Conservation (phyloP, 2,113 vertebrate species). For the Ceratotherium simum region DNA sequence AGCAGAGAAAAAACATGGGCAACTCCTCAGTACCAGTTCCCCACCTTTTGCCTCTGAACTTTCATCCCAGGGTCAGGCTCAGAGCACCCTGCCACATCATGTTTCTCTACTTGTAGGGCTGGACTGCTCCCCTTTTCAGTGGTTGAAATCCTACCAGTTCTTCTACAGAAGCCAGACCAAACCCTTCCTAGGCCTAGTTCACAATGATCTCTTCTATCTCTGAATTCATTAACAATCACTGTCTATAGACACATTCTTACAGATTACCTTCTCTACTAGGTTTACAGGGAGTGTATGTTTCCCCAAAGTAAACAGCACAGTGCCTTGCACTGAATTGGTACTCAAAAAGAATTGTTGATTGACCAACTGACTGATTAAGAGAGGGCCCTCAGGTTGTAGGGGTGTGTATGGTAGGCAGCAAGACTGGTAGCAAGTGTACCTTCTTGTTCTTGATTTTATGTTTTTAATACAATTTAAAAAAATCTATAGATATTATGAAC, state of each 20-base stretch:
- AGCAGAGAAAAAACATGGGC: neutral
- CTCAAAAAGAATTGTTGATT: neutral
- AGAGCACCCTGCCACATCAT: accelerated
- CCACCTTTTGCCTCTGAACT: neutral
- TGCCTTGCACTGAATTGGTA: neutral
- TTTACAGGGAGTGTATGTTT: neutral
- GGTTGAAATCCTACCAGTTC: neutral
- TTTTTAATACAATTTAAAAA: neutral
- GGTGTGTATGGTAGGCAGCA: neutral
- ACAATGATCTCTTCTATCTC: neutral
- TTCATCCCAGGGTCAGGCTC: neutral
- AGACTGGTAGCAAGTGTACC: neutral
- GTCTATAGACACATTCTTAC: neutral
- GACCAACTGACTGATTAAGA: neutral
- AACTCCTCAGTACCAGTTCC: neutral
- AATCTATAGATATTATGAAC: neutral
- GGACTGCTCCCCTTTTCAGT: neutral
- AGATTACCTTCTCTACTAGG: neutral
- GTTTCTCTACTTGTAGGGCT: accelerated
- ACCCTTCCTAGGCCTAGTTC: neutral
- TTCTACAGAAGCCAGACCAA: neutral
- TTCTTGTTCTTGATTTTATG: slow-evolving; percentile 11
- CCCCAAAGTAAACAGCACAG: neutral
- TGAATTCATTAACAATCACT: neutral
- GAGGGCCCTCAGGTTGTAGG: neutral